Percentiles rank a stretch among this genome's conserved stretches.
phyloP scores from a whole-genome alignment of 1,140 invertebrate species.

The Drosophila pallidifrons region DNA sequence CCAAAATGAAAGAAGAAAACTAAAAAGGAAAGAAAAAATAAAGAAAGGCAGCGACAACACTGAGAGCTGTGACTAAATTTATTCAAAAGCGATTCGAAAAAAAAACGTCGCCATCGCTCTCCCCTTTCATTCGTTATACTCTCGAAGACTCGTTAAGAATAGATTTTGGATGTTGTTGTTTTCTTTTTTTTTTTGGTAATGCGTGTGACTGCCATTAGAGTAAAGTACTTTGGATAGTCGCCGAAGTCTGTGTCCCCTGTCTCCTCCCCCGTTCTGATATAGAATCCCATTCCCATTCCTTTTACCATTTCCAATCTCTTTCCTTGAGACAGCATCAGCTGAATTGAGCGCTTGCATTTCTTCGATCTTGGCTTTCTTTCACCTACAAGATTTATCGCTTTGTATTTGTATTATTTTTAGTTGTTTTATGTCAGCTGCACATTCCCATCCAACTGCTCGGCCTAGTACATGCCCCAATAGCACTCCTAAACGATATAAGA shows the following conservation, averaged over 20 bases:
- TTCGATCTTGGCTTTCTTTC: constrained; percentile 70
- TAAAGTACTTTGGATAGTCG: constrained; percentile 71
- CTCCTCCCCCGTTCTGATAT: constrained; percentile 4
- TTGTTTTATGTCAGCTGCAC: constrained; percentile 73
- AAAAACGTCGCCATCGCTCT: constrained; percentile 67
- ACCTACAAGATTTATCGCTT: constrained; percentile 83
- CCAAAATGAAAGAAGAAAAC: constrained; percentile 62
- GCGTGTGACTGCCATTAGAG: constrained; percentile 78
- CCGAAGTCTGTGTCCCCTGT: constrained; percentile 26
- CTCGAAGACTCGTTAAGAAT: constrained; percentile 52
- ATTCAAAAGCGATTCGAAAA: constrained; percentile 77
- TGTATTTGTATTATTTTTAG: constrained; percentile 84
- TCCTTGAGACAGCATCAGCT: constrained; percentile 39
- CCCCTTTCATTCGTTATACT: constrained; percentile 69
- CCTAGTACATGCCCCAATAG: constrained; percentile 6
- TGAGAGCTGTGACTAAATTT: constrained; percentile 81
- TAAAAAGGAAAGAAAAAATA: constrained; percentile 36
- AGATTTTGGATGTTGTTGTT: constrained; percentile 39
- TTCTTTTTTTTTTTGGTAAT: constrained; percentile 59
- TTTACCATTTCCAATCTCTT: constrained; percentile 19
- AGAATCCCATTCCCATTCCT: not conserved
- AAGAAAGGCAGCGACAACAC: constrained; percentile 56
- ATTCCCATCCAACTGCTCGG: constrained; percentile 23
- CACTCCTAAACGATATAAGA: not conserved
- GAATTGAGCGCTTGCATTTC: constrained; percentile 42